Conservation (phyloP, 2,113 vertebrate genomes). For the Gymnorhina tibicen region DNA sequence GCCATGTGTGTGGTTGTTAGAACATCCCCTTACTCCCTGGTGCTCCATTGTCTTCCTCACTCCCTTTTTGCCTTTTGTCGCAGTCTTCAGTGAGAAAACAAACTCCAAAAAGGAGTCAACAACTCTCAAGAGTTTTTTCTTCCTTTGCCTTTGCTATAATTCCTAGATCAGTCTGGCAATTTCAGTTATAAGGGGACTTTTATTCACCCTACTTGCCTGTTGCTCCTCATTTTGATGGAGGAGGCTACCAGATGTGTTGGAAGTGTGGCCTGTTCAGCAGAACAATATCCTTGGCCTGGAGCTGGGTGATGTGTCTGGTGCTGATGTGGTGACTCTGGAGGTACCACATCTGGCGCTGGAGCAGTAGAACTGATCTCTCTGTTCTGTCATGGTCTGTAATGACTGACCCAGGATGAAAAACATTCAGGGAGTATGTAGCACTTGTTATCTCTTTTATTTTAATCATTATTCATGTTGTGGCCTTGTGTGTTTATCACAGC, state of each 20-base stretch:
- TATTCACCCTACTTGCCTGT: neutral
- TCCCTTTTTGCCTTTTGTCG: neutral
- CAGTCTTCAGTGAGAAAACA: neutral
- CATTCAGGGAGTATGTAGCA: neutral
- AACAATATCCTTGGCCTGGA: neutral
- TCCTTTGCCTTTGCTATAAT: neutral
- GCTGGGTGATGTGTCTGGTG: neutral
- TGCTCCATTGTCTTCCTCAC: neutral
- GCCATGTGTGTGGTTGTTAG: neutral
- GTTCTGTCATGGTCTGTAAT: accelerated
- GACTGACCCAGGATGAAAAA: neutral
- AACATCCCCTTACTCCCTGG: neutral
- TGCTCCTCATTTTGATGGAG: neutral
- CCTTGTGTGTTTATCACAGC: neutral
- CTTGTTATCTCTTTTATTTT: neutral
- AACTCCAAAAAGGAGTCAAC: neutral
- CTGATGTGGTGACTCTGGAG: neutral
- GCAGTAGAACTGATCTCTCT: neutral
- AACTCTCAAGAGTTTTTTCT: neutral
- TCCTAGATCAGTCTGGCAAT: neutral
- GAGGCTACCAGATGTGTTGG: neutral
- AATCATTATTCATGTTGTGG: accelerated
- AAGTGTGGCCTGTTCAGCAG: neutral
- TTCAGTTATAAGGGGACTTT: neutral
- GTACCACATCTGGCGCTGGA: neutral